Percentiles rank a stretch among this genome's conserved stretches.
These are phyloP conservation scores for Campodea augens DNA, from an alignment of 1,140 invertebrate species.

Conservation along the genomic window DNA sequence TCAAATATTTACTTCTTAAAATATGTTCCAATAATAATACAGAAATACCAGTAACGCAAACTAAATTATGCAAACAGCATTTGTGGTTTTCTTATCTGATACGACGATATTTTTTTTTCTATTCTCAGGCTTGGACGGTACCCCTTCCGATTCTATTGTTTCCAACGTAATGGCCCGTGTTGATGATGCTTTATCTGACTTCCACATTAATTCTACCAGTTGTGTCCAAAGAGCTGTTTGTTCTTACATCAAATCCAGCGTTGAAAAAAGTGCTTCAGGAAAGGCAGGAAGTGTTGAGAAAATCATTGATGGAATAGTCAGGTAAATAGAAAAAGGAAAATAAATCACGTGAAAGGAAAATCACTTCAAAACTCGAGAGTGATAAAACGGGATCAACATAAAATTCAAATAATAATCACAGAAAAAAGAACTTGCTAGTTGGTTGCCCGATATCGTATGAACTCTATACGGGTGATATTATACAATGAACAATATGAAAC, in stretches of 20 bases:
- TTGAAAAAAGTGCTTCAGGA: slow-evolving; percentile 11
- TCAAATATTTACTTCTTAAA: too few species aligned
- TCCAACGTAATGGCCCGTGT: slow-evolving; percentile 42
- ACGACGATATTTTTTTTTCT: too few species aligned
- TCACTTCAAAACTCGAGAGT: background rate
- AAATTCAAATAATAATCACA: background rate
- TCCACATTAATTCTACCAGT: slow-evolving; percentile 54
- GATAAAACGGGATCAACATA: background rate
- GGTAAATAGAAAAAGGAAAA: background rate
- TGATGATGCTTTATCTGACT: slow-evolving; percentile 45
- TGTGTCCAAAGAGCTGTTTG: slow-evolving; percentile 60
- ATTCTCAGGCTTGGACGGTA: slow-evolving; percentile 25
- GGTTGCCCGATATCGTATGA: too few species aligned
- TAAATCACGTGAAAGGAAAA: background rate
- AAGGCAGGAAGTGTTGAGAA: slow-evolving; percentile 22
- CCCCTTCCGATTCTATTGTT: slow-evolving; percentile 23
- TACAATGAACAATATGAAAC: too few species aligned
- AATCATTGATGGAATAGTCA: slow-evolving; percentile 32
- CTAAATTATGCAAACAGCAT: too few species aligned
- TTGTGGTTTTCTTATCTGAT: too few species aligned
- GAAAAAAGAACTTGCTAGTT: too few species aligned
- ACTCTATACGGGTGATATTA: too few species aligned
- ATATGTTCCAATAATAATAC: too few species aligned
- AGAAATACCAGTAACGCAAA: too few species aligned
- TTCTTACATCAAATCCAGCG: slow-evolving; percentile 46